Percentiles rank a stretch among this genome's conserved stretches.
Conservation (phyloP, 1,140 invertebrate species). For the Aphelenchoides avenae region DNA sequence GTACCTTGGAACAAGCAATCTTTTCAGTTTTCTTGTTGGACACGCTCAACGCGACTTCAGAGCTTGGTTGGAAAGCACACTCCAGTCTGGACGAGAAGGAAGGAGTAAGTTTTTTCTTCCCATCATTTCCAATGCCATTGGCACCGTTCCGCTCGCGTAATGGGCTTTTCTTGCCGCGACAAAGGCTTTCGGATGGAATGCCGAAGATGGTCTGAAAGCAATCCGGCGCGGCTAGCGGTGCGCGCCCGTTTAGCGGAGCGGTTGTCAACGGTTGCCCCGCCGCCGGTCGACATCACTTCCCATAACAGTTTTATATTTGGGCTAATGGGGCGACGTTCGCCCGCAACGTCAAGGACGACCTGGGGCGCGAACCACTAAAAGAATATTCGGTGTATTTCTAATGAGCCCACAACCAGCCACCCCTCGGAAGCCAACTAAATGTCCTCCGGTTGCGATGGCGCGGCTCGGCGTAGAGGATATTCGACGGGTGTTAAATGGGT, state of each 20-base stretch:
- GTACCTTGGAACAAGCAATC: too few species aligned
- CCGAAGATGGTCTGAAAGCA: constrained; percentile 13
- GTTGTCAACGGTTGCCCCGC: too few species aligned
- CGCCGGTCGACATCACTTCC: too few species aligned
- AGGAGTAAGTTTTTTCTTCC: constrained; percentile 31
- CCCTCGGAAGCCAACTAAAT: neutral
- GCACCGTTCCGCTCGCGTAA: neutral
- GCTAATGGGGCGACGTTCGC: neutral
- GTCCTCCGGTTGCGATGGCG: neutral
- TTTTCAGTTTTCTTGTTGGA: constrained; percentile 38
- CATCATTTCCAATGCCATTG: constrained; percentile 6
- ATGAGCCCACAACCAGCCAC: neutral
- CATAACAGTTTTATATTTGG: constrained; percentile 9
- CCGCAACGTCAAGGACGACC: neutral
- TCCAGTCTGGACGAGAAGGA: constrained; percentile 42
- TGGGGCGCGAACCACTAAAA: neutral
- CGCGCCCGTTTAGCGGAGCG: too few species aligned
- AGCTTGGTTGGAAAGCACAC: constrained; percentile 36
- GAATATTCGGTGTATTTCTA: constrained; percentile 1
- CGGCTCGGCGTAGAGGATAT: neutral
- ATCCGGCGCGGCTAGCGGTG: too few species aligned
- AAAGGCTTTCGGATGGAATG: neutral
- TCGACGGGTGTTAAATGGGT: neutral
- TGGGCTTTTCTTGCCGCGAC: constrained; percentile 2
- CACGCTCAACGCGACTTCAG: constrained; percentile 39